A percentile compares a stretch with the other conserved stretches of the same genome.
Evolutionary conservation across 2,797 vertebrate genomes (phyloP).

Genomic region (Morelia viridis): DNA sequence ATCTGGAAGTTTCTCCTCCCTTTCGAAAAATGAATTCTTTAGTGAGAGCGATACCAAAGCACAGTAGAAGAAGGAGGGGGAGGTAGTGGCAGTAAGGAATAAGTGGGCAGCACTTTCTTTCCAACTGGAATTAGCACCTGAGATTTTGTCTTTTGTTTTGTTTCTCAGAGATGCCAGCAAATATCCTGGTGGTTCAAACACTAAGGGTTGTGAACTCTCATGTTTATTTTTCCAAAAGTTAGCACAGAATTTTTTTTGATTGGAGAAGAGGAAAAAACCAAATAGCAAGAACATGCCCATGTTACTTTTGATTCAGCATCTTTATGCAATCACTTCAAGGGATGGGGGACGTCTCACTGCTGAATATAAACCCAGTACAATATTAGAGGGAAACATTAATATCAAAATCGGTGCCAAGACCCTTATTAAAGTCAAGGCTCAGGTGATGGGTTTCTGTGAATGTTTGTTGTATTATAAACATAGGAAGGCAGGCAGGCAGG

Average conservation of each 20-base stretch:
- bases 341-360: too few relatives aligned
- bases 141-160: not conserved
- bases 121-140: not conserved
- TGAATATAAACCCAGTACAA: too few relatives aligned
- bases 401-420: not conserved
- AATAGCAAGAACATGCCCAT: not conserved
- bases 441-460: too few relatives aligned
- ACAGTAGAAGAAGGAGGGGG: not conserved
- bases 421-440: not conserved
- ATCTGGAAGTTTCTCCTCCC: too few relatives aligned
- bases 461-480: too few relatives aligned
- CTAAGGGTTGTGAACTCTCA: not conserved
- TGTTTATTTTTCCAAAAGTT: not conserved
- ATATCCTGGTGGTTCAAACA: not conserved
- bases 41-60: too few relatives aligned
- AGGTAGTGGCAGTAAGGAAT: not conserved
- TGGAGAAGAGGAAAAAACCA: not conserved
- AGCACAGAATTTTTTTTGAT: not conserved
- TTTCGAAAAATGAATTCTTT: too few relatives aligned
- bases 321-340: not conserved
- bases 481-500: too few relatives aligned
- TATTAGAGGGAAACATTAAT: not conserved
- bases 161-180: not conserved
- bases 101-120: not conserved
- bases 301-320: not conserved